Percentiles rank a stretch among this genome's conserved stretches.
These are phyloP conservation scores for Procambarus virginalis DNA, from an alignment of 1,140 invertebrate species.

Conservation along the genomic window DNA sequence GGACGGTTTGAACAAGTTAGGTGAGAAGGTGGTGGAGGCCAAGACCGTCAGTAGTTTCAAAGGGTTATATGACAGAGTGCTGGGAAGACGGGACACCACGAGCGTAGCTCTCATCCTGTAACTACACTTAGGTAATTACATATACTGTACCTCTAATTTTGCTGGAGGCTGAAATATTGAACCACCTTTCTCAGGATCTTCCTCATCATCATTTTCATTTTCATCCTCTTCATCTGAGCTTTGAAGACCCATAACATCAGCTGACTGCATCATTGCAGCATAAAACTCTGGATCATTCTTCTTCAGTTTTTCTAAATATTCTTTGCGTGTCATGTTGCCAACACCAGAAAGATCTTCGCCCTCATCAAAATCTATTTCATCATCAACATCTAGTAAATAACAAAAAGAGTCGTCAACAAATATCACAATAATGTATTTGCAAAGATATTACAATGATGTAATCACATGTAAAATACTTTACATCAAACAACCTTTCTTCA, in stretches of 20 bases:
- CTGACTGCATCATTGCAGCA: constrained; percentile 42
- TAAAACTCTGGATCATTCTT: constrained; percentile 51
- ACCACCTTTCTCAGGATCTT: constrained; percentile 16
- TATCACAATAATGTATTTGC: not conserved
- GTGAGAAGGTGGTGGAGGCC: too few relatives aligned
- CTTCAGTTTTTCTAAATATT: constrained; percentile 52
- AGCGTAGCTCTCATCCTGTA: too few relatives aligned
- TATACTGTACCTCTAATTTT: constrained; percentile 20
- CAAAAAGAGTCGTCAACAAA: not conserved
- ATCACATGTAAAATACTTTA: too few relatives aligned
- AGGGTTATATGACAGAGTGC: too few relatives aligned
- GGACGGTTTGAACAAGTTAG: too few relatives aligned
- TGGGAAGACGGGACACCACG: too few relatives aligned
- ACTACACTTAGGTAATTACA: too few relatives aligned
- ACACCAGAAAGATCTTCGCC: constrained; percentile 33
- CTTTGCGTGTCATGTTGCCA: constrained; percentile 34
- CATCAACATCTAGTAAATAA: not conserved
- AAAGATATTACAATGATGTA: not conserved
- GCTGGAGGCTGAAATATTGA: constrained; percentile 21
- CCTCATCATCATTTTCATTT: not conserved
- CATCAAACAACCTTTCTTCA: too few relatives aligned
- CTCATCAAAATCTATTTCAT: constrained; percentile 39
- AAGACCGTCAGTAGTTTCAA: too few relatives aligned
- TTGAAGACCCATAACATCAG: constrained; percentile 44
- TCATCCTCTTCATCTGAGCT: constrained; percentile 52